Evolutionary conservation across 1,140 invertebrate genomes (phyloP), one percentile per base, ranked within the genome.

Genomic region (Hormaphis cornu): DNA sequence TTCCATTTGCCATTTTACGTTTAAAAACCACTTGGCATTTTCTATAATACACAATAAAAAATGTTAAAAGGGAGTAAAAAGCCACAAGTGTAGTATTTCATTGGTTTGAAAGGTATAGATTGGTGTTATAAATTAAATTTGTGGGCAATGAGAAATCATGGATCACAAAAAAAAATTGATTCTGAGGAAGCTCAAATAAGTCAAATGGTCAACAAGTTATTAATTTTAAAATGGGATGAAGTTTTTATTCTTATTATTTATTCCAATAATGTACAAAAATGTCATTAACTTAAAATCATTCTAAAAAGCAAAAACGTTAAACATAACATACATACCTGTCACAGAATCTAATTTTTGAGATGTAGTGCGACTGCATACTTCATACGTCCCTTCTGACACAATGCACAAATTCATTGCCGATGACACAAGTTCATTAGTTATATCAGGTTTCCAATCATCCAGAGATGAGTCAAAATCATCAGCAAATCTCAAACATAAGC

Each of bases 1-100:
- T 81, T 98, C 92, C 97, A 99, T 99, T 80, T 97, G 89, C 94
- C 95, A 98, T 72, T 93, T 89, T 1, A 98, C 93, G 78, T 97
- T 98, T 28, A 99, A 80, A 72, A 98, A 86, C 97, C 96, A 98
- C 79, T 98, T 98, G 2, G 95, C 95, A 80, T 97, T 97, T 79
- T 93, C 92, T 76, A 48, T 10, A 35, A 48, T 30, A 30, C 8
- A 28, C 4, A 61, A 63, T 53, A 74, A 75, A 30, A 30, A 3
- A 40, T 40, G 54, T 28, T 50, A 56, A 66, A 40, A n/a, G n/a
- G n/a, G n/a, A n/a, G n/a, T n/a, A n/a, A n/a, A n/a, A n/a, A n/a
- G n/a, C n/a, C n/a, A n/a, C n/a, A n/a, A n/a, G n/a, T n/a, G n/a
- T n/a, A n/a, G n/a, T n/a, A n/a, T n/a, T n/a, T n/a, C n/a, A n/a